These are phyloP conservation scores for Sebastiscus tertius DNA, from an alignment of 2,797 vertebrate species.

Conservation along the genomic window DNA sequence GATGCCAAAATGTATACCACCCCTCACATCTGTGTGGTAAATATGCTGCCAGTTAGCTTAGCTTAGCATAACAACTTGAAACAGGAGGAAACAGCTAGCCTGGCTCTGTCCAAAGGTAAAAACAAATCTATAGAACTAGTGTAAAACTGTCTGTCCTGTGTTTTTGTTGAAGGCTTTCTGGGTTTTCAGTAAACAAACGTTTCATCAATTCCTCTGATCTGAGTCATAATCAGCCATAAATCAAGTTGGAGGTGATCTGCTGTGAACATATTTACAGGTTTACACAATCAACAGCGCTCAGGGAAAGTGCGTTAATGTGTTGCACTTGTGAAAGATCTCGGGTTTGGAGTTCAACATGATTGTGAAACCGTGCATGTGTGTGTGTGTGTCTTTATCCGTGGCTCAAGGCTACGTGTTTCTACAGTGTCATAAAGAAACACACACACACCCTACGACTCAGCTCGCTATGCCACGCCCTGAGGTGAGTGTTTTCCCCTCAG, in stretches of 20 bases:
- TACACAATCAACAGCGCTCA: neutral
- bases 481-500: constrained; percentile 35
- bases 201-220: neutral
- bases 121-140: too few species aligned
- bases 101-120: too few species aligned
- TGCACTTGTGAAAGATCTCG: constrained; percentile 31
- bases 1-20: too few species aligned
- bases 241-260: neutral
- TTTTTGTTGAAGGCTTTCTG: neutral
- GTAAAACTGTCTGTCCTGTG: neutral
- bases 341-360: constrained; percentile 22
- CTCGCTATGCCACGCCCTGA: constrained; percentile 44
- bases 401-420: constrained; percentile 57
- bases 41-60: too few species aligned
- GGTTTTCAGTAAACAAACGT: neutral
- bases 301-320: constrained; percentile 14
- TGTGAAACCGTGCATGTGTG: constrained; percentile 40
- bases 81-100: too few species aligned
- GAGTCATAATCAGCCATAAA: neutral
- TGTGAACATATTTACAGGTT: neutral
- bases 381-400: constrained; percentile 19
- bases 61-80: too few species aligned
- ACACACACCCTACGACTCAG: constrained; percentile 28
- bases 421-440: constrained; percentile 38
- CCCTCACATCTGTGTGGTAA: too few species aligned